Conservation (phyloP, 2,797 vertebrate species). For the Rhynchonycteris naso region DNA sequence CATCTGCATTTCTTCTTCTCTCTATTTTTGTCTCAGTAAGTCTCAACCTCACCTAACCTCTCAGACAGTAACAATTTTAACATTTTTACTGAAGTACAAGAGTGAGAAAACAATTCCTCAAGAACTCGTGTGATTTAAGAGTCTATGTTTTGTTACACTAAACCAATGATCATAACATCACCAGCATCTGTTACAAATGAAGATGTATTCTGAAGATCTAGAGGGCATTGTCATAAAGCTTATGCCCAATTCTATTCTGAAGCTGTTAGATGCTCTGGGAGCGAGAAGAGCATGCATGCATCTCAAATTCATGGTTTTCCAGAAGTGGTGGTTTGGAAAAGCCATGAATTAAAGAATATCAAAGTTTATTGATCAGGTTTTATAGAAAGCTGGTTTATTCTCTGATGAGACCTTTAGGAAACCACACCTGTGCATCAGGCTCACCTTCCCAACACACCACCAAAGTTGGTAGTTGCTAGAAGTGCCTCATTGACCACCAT, state of each 20-base stretch:
- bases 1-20: not conserved
- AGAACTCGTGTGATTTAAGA: not conserved
- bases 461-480: not conserved
- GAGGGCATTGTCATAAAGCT: not conserved
- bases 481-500: not conserved
- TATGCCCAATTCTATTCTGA: not conserved
- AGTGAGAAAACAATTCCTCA: not conserved
- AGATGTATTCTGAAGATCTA: not conserved
- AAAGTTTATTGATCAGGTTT: not conserved
- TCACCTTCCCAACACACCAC: not conserved
- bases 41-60: not conserved
- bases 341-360: not conserved
- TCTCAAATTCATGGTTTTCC: not conserved
- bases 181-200: not conserved
- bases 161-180: not conserved
- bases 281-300: fast-evolving
- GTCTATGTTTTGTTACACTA: not conserved
- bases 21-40: not conserved
- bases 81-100: not conserved
- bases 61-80: not conserved
- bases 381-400: not conserved
- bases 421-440: not conserved
- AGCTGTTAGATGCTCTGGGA: not conserved
- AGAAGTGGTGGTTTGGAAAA: not conserved
- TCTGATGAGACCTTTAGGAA: not conserved